Conservation (phyloP, 2,113 vertebrate species). For the Rhodinocichla rosea region DNA sequence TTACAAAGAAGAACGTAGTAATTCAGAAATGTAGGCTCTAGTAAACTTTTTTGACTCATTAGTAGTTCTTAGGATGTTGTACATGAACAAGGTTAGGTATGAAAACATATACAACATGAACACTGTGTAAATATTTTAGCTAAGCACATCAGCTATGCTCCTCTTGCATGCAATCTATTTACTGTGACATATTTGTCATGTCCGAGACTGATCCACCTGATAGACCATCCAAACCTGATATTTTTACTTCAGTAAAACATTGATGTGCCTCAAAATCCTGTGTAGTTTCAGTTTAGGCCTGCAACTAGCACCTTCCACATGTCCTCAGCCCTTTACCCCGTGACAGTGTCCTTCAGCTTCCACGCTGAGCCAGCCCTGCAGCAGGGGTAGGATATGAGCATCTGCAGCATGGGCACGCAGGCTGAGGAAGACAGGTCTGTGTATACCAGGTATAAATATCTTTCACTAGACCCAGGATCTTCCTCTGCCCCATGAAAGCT, state of each 20-base stretch:
- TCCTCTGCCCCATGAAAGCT: background rate
- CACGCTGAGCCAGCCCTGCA: background rate
- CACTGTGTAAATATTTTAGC: background rate
- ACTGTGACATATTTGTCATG: background rate
- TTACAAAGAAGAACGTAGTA: background rate
- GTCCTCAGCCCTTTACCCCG: background rate
- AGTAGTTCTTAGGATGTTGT: background rate
- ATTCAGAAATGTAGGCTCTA: background rate
- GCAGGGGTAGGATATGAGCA: background rate
- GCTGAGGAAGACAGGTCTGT: background rate
- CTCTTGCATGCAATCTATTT: background rate
- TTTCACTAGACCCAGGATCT: background rate
- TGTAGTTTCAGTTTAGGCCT: background rate
- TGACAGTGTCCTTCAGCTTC: background rate
- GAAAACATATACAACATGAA: background rate
- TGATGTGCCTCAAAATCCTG: background rate
- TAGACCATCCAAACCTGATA: background rate
- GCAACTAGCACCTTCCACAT: rapidly evolving
- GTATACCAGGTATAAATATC: background rate
- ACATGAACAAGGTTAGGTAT: background rate
- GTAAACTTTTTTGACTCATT: background rate
- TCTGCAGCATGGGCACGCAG: background rate
- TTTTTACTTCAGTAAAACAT: background rate
- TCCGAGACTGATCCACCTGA: background rate
- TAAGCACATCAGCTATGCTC: background rate